Base-by-base conservation (phyloP, 1,140 invertebrate genomes). In the Neodiprion pinetum region DNA sequence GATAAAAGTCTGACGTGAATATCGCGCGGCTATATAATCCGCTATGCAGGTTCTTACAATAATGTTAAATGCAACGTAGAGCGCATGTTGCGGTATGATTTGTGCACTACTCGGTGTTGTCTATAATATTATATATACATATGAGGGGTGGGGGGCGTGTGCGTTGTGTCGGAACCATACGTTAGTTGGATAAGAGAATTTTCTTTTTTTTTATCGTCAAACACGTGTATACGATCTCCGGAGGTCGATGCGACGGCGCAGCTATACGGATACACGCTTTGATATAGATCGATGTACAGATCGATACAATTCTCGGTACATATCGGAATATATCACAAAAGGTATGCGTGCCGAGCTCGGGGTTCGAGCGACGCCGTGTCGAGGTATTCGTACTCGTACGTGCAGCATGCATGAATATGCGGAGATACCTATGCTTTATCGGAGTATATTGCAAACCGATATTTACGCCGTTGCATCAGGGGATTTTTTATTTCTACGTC, bases 241-340 rank as follows among this genome's bases (percentile, higher is more conserved):
- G 28, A 40, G 28, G 28, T 40, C 28, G 28, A 40, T 40, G 28
- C 28, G 28, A 40, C 28, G 28, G 28, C 28, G 28, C 28, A 40
- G 28, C 28, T 40, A 40, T 40, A 40, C 28, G 28, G 28, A 40
- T 40, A 40, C 28, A 3, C 28, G 28, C 53, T 12, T 61, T 61
- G 53, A 61, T 61, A 61, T 61, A 61, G 53, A 61, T 61, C 53
- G 53, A 61, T 61, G n/a, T 61, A 61, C 53, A 61, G 53, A 61
- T 61, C 53, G 53, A 61, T 61, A 61, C 53, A 9, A 61, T 61
- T 17, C 53, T 61, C n/a, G n/a, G 53, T 61, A 40, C 28, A 40
- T 40, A 61, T 61, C 53, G 8, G 53, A 14, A 61, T 61, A 61
- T 61, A 61, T 61, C 8, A 61, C 53, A 40, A 40, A 40, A 40